These are phyloP conservation scores for Lepidostoma basale DNA, from an alignment of 1,140 invertebrate species.

Conservation along the genomic window DNA sequence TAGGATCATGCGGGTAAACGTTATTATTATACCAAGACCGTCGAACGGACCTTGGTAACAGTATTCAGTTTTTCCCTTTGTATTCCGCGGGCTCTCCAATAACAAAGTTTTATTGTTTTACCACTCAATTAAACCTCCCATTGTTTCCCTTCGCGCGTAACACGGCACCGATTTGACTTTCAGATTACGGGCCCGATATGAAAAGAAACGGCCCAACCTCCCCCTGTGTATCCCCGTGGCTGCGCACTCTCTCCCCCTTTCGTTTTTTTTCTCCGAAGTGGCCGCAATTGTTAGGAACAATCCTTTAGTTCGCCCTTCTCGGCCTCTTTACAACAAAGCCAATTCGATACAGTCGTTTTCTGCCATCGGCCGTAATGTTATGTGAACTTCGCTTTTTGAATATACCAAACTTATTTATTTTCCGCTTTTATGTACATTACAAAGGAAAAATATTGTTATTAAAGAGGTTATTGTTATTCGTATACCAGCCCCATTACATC, in stretches of 20 bases:
- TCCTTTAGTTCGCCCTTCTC: neutral
- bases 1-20: neutral
- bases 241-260: too few species aligned
- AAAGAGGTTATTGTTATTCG: too few species aligned
- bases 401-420: too few species aligned
- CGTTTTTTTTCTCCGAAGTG: neutral
- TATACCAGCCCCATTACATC: too few species aligned
- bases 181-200: neutral
- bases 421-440: too few species aligned
- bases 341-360: neutral
- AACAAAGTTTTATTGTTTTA: slow-evolving; percentile 8
- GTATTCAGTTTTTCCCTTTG: slow-evolving; percentile 1
- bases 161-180: neutral
- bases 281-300: neutral
- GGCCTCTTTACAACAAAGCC: neutral
- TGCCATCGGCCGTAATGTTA: neutral
- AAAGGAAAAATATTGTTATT: too few species aligned
- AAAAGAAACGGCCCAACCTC: neutral
- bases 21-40: neutral
- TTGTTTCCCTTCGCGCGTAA: neutral
- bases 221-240: neutral
- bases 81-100: neutral
- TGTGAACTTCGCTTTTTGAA: too few species aligned
- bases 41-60: neutral
- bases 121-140: slow-evolving; percentile 15